Conservation (phyloP, 2,888 invertebrate species). For the Daptonema setosum region DNA sequence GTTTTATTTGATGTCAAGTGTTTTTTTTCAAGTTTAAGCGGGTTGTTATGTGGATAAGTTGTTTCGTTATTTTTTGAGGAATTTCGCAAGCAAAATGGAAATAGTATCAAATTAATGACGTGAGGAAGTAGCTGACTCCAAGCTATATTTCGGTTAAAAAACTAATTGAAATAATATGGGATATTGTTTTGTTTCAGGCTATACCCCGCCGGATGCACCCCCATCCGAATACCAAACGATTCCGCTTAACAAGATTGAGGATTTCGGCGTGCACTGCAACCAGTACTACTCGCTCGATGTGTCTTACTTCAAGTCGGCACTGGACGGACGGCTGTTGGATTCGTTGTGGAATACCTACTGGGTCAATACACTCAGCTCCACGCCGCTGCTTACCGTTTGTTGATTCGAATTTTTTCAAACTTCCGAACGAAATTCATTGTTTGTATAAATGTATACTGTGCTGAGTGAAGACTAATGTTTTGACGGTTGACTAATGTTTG, state of each 20-base stretch:
- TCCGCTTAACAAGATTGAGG: conserved; percentile 94
- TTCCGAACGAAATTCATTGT: too few species aligned
- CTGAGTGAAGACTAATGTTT: not conserved
- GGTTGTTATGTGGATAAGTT: not conserved
- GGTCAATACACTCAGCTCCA: conserved; percentile 93
- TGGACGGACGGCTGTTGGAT: conserved; percentile 73
- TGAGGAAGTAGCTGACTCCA: too few species aligned
- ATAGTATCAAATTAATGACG: too few species aligned
- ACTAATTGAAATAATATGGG: too few species aligned
- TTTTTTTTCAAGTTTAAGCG: not conserved
- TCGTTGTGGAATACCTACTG: conserved; percentile 98
- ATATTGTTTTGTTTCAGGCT: too few species aligned
- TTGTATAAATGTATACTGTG: not conserved
- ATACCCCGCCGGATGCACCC: conserved; percentile 93
- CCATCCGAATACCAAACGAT: conserved; percentile 98
- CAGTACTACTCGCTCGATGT: conserved; percentile 93
- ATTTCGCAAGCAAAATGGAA: too few species aligned
- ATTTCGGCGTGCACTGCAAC: conserved; percentile 98
- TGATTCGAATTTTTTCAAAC: too few species aligned
- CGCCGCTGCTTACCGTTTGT: conserved; percentile 65
- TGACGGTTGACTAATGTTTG: too few species aligned
- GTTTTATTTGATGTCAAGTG: not conserved
- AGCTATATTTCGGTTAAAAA: too few species aligned
- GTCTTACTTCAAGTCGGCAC: conserved; percentile 84
- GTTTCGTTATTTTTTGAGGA: too few species aligned